Conservation (phyloP, 2,888 invertebrate genomes). For the Meta bourneti region DNA sequence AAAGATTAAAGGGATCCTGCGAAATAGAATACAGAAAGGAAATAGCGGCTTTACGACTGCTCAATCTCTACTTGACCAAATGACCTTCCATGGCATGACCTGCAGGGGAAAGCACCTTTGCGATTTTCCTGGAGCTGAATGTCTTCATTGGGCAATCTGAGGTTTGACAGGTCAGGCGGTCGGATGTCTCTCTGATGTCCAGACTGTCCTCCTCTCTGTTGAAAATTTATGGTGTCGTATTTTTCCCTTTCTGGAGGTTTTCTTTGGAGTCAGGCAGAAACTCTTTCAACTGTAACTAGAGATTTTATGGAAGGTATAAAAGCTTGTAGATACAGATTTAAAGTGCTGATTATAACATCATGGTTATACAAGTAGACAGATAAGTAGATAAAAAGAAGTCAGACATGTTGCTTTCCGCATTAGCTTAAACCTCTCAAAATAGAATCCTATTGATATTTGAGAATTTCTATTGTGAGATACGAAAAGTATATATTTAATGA, state of each 20-base stretch:
- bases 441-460: too few relatives aligned
- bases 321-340: neutral
- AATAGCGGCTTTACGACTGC: neutral
- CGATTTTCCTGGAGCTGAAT: neutral
- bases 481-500: too few relatives aligned
- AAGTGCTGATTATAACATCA: neutral
- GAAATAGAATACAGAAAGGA: too few relatives aligned
- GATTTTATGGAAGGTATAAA: neutral
- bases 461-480: too few relatives aligned
- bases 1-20: too few relatives aligned
- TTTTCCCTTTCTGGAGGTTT: neutral
- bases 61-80: neutral
- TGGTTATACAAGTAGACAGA: neutral
- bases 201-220: neutral
- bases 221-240: constrained; percentile 33
- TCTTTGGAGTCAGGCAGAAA: neutral
- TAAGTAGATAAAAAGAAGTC: too few relatives aligned
- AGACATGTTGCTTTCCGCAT: too few relatives aligned
- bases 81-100: neutral
- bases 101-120: neutral
- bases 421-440: too few relatives aligned
- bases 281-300: neutral
- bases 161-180: constrained; percentile 21
- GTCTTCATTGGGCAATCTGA: constrained; percentile 30
- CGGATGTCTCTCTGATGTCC: neutral